These are phyloP conservation scores for Galleria mellonella DNA, from an alignment of 1,140 invertebrate species.

Conservation along the genomic window DNA sequence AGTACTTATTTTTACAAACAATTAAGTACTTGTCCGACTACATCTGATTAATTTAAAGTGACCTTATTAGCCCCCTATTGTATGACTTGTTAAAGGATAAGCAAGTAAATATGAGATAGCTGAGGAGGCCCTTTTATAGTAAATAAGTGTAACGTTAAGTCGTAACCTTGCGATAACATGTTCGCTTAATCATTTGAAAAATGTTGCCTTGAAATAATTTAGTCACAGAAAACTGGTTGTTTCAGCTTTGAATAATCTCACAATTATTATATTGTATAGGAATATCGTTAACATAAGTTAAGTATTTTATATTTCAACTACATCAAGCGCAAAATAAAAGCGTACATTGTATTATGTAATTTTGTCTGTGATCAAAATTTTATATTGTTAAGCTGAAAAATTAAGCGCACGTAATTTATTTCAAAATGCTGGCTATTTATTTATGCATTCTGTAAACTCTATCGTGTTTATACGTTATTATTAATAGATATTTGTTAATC, in stretches of 20 bases:
- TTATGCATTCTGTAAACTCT: slow-evolving; percentile 33
- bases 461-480: too few relatives aligned
- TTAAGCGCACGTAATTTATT: slow-evolving; percentile 48
- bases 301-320: slow-evolving; percentile 68
- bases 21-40: too few relatives aligned
- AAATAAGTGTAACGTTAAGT: slow-evolving; percentile 18
- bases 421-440: slow-evolving; percentile 17
- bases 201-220: slow-evolving; percentile 58
- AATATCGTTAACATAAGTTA: slow-evolving; percentile 58
- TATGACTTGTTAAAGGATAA: slow-evolving; percentile 11
- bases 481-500: too few relatives aligned
- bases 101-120: slow-evolving; percentile 13
- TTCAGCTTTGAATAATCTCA: slow-evolving; percentile 60
- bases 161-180: slow-evolving; percentile 34
- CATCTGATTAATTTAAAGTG: too few relatives aligned
- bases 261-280: slow-evolving; percentile 51
- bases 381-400: slow-evolving; percentile 68
- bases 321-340: slow-evolving; percentile 50
- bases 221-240: slow-evolving; percentile 56
- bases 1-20: too few relatives aligned
- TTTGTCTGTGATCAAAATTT: slow-evolving; percentile 73
- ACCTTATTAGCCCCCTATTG: too few relatives aligned
- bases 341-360: slow-evolving; percentile 64
- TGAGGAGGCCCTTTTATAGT: slow-evolving; percentile 11
- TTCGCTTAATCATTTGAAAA: slow-evolving; percentile 53